These are phyloP conservation scores for Cryptomyrus ogoouensis DNA, from an alignment of 2,113 vertebrate genomes.

Conservation along the genomic window DNA sequence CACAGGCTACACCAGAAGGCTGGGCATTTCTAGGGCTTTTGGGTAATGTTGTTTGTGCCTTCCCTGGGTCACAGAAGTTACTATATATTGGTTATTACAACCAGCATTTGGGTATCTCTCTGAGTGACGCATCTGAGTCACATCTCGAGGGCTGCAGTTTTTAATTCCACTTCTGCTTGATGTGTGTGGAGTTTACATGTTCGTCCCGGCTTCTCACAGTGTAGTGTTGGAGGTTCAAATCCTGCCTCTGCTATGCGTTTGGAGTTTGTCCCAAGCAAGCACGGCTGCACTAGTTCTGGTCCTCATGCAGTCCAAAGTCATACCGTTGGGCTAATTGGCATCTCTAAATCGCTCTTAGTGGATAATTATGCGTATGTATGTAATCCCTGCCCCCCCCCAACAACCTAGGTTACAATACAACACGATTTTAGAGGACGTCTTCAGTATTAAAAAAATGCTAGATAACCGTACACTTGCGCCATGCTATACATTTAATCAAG, in stretches of 20 bases:
- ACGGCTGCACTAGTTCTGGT: background rate
- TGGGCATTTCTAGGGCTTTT: slow-evolving; percentile 29
- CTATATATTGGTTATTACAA: background rate
- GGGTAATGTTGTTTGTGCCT: slow-evolving; percentile 66
- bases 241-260: background rate
- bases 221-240: background rate
- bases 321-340: background rate
- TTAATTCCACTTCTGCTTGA: background rate
- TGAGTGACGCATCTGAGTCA: background rate
- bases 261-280: background rate
- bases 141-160: background rate
- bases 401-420: background rate
- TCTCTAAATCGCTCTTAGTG: background rate
- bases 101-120: background rate
- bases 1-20: background rate
- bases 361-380: background rate
- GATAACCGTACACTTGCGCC: background rate
- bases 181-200: background rate
- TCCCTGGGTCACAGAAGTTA: background rate
- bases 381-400: background rate
- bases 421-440: background rate
- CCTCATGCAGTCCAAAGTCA: background rate
- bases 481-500: background rate
- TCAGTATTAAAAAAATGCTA: background rate
- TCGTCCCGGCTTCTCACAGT: background rate